These are phyloP conservation scores for Penaeus indicus DNA, from an alignment of 1,140 invertebrate genomes.

Conservation along the genomic window DNA sequence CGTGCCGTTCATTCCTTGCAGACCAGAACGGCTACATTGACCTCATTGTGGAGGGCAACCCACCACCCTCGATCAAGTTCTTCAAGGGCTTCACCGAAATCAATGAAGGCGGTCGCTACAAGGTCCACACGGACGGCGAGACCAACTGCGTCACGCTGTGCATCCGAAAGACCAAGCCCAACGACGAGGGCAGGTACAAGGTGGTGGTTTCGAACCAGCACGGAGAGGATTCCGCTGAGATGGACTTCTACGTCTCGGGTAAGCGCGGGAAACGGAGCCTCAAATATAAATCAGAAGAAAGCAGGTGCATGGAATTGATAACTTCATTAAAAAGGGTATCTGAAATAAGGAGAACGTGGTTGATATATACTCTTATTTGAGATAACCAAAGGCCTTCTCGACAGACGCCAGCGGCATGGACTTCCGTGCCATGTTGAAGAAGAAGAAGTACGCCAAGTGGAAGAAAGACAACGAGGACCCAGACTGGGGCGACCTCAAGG, in stretches of 20 bases:
- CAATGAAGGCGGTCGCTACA: conserved; percentile 92
- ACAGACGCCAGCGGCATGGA: conserved; percentile 96
- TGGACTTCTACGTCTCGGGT: conserved; percentile 96
- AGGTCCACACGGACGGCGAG: conserved; percentile 90
- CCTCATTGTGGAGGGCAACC: conserved; percentile 90
- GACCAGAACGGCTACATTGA: conserved; percentile 91
- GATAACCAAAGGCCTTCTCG: conserved; percentile 46
- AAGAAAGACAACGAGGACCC: conserved; percentile 88
- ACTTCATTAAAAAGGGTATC: neutral
- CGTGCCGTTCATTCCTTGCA: conserved; percentile 69
- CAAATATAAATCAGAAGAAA: too few species aligned
- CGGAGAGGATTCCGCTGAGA: conserved; percentile 94
- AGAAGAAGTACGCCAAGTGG: conserved; percentile 96
- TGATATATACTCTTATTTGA: neutral
- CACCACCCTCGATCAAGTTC: conserved; percentile 94
- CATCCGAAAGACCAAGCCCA: conserved; percentile 95
- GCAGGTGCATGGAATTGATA: too few species aligned
- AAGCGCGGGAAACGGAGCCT: conserved; percentile 68
- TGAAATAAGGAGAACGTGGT: neutral
- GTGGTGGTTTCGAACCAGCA: conserved; percentile 92
- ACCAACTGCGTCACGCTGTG: conserved; percentile 91
- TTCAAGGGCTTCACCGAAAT: conserved; percentile 89
- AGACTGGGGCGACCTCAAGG: conserved; percentile 94
- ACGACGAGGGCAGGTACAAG: conserved; percentile 98
- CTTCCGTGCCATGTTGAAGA: conserved; percentile 97